Conservation (phyloP, 2,888 invertebrate species). For the Cybosia mesomella region DNA sequence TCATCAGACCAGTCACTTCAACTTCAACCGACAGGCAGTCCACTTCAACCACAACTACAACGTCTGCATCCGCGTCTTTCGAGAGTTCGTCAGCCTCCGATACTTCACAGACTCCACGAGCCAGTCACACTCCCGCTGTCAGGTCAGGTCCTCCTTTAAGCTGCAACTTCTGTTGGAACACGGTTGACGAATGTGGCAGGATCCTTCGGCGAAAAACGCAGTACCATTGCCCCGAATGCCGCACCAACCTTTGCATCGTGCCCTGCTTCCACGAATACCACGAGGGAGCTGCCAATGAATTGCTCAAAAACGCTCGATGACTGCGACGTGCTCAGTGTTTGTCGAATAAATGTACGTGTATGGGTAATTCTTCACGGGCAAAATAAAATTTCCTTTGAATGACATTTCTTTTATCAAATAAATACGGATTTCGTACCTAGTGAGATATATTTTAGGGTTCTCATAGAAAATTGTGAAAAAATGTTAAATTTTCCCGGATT, state of each 20-base stretch:
- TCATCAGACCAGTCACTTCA: constrained; percentile 65
- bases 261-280: constrained; percentile 96
- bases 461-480: too few relatives aligned
- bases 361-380: constrained; percentile 7
- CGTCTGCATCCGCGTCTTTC: constrained; percentile 49
- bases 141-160: constrained; percentile 94
- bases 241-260: constrained; percentile 95
- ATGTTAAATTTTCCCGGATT: constrained; percentile 6
- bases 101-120: constrained; percentile 76
- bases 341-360: constrained; percentile 41
- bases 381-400: background rate
- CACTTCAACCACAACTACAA: constrained; percentile 51
- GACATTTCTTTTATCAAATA: background rate
- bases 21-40: constrained; percentile 56
- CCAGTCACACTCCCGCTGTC: constrained; percentile 94
- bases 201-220: constrained; percentile 95
- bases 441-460: background rate
- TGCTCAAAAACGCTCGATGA: constrained; percentile 64
- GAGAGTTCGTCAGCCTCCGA: constrained; percentile 44
- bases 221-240: constrained; percentile 96
- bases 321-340: constrained; percentile 28
- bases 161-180: constrained; percentile 97
- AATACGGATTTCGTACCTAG: background rate
- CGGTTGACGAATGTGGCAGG: constrained; percentile 93
- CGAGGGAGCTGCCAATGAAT: constrained; percentile 82